Evolutionary conservation across 1,140 invertebrate species (phyloP).

Genomic region (Heliconius hermathena): DNA sequence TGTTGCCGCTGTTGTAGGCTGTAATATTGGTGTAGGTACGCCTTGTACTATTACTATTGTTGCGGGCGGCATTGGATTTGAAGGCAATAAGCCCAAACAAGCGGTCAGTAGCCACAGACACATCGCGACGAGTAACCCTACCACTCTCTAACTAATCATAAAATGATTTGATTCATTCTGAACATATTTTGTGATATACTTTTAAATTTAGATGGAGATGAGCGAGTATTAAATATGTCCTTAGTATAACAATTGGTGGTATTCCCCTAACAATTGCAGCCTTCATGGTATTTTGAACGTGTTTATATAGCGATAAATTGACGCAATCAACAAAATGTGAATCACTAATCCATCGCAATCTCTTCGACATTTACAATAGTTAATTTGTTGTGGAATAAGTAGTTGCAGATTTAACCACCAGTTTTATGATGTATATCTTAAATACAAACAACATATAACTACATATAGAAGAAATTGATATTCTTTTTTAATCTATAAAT

Average conservation of each 20-base stretch:
- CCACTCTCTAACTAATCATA: conserved; percentile 28
- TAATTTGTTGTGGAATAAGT: conserved; percentile 23
- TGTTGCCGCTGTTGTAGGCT: conserved; percentile 56
- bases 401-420: neutral
- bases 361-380: conserved; percentile 28
- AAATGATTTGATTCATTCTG: conserved; percentile 32
- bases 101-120: conserved; percentile 79
- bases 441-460: neutral
- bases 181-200: conserved; percentile 41
- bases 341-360: conserved; percentile 63
- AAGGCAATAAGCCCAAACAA: conserved; percentile 68
- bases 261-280: conserved; percentile 75
- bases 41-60: conserved; percentile 63
- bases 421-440: neutral
- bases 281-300: conserved; percentile 75
- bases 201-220: conserved; percentile 60
- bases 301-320: conserved; percentile 71
- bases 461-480: neutral
- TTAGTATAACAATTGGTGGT: conserved; percentile 69
- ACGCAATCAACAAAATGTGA: conserved; percentile 71
- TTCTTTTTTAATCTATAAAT: neutral
- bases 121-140: conserved; percentile 44
- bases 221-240: conserved; percentile 73
- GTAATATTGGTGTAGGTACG: conserved; percentile 57
- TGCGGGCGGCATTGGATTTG: conserved; percentile 52